Percentiles rank a stretch among this genome's conserved stretches.
Conservation (phyloP, 2,797 vertebrate genomes). For the Molothrus ater region DNA sequence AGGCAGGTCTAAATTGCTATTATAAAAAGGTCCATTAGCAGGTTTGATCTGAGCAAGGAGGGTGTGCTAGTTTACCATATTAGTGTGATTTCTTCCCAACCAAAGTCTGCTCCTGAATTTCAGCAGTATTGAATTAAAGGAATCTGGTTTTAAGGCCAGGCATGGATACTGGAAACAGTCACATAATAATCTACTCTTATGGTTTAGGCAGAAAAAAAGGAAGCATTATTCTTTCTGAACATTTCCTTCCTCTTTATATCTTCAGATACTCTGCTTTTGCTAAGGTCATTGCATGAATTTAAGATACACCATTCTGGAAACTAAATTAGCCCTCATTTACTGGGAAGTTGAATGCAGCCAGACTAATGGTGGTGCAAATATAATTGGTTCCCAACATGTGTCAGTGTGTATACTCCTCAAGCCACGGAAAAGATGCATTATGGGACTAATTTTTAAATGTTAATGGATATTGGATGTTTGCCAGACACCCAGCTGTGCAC, state of each 20-base stretch:
- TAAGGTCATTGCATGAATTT: conserved; percentile 77
- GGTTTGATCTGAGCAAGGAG: conserved; percentile 37
- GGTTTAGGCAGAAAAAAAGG: conserved; percentile 7
- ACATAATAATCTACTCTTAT: neutral
- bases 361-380: conserved; percentile 78
- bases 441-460: conserved; percentile 85
- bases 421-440: conserved; percentile 82
- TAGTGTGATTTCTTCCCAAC: neutral
- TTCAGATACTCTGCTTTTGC: conserved; percentile 59
- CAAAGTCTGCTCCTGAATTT: conserved; percentile 42
- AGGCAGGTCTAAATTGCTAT: conserved; percentile 1
- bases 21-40: conserved; percentile 3
- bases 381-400: conserved; percentile 82
- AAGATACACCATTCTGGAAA: conserved; percentile 76
- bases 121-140: conserved; percentile 34
- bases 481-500: conserved; percentile 83
- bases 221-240: conserved; percentile 51
- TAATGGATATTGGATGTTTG: conserved; percentile 84
- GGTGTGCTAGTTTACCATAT: conserved; percentile 28
- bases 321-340: conserved; percentile 80
- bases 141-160: conserved; percentile 46
- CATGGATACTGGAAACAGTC: conserved; percentile 18
- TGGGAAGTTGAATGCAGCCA: conserved; percentile 75
- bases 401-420: conserved; percentile 77
- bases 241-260: conserved; percentile 63